Evolutionary conservation across 2,888 invertebrate genomes (phyloP).

Genomic region (Limnephilus auricula): DNA sequence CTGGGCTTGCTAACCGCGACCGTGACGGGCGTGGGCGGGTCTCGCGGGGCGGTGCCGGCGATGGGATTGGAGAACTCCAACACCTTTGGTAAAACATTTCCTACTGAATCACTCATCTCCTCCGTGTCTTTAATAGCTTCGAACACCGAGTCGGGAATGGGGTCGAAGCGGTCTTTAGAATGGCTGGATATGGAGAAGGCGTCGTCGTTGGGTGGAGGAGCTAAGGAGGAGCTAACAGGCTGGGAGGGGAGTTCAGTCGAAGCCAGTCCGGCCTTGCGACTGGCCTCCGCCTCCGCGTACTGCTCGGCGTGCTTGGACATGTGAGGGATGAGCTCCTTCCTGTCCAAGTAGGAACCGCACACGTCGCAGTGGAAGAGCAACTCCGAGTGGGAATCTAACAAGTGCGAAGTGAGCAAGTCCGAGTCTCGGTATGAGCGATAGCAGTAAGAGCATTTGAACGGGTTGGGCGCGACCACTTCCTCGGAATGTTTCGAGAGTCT

Average conservation of each 20-base stretch:
- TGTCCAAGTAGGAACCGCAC: conserved; percentile 71
- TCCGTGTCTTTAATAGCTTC: conserved; percentile 72
- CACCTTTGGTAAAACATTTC: conserved; percentile 33
- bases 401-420: conserved; percentile 69
- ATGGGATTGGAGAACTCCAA: conserved; percentile 53
- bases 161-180: conserved; percentile 69
- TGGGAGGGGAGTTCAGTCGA: background rate
- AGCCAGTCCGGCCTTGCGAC: background rate
- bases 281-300: conserved; percentile 61
- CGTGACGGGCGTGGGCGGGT: conserved; percentile 51
- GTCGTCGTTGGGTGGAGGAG: conserved; percentile 41
- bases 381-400: conserved; percentile 70
- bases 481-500: conserved; percentile 5
- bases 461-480: conserved; percentile 17
- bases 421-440: conserved; percentile 58
- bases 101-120: conserved; percentile 66
- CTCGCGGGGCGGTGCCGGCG: conserved; percentile 41
- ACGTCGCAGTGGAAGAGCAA: conserved; percentile 73
- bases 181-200: conserved; percentile 67
- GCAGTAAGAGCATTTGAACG: conserved; percentile 69
- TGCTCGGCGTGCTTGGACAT: conserved; percentile 72
- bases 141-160: conserved; percentile 71
- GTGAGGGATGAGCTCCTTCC: conserved; percentile 71
- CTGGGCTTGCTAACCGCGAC: conserved; percentile 53
- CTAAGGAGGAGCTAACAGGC: background rate